Evolutionary conservation across 1,140 invertebrate genomes (phyloP), one percentile per base, ranked within the genome.

Genomic region (Drosophila melanica): DNA sequence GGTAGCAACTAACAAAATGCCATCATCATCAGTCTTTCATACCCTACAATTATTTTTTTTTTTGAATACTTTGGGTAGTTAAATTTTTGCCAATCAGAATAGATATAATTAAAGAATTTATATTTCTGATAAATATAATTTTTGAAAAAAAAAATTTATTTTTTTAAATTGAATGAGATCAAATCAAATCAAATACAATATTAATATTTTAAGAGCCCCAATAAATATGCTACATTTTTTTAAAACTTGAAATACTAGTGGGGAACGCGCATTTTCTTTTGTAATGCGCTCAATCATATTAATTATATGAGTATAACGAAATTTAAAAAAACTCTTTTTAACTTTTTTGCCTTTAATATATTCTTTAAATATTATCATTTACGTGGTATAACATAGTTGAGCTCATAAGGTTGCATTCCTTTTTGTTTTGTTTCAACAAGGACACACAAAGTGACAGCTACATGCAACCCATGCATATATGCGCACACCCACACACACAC

Each of bases 1-100:
- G 59, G 73, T 77, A 75, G 64, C 16, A 67, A 62, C 66, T 77
- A 81, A 86, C 68, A 81, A 86, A 84, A 85, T 80, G 81, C 75
- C 75, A 86, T 85, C 77, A 84, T 84, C 80, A 86, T 85, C 77
- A 85, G 79, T 85, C 77, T 74, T 77, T 62, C 42, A 57, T 57
- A 71, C 68, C 60, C 42, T 48, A 12, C 12, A 57, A 8, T 27
- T 63, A 55, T 37, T n/a, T n/a, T n/a, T n/a, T n/a, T n/a, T n/a
- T n/a, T n/a, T 44, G 35, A 37, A 11, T 9, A 41, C 7, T 9
- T 5, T 23, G 23, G 14, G 45, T 11, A 37, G 55, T 35, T 20
- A 3, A 10, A 4, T 45, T 20, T 20, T 11, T 45, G 18, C 12
- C 11, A 14, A 39, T 5, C 10, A n/a, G n/a, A n/a, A n/a, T n/a